Conservation (phyloP, 1,140 invertebrate genomes). For the Metopolophium dirhodum region DNA sequence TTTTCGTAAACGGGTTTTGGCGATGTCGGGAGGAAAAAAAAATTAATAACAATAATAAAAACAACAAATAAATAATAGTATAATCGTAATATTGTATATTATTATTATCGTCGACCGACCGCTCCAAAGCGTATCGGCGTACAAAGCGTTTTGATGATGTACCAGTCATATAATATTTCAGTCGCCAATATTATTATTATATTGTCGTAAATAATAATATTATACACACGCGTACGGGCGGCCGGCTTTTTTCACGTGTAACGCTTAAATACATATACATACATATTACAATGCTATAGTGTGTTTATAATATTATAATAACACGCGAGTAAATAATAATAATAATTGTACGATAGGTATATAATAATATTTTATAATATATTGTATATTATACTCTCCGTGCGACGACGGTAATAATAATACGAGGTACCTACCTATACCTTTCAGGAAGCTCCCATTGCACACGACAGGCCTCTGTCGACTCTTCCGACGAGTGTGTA, state of each 20-base stretch:
- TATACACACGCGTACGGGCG: not conserved
- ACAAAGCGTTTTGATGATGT: not conserved
- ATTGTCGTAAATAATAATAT: not conserved
- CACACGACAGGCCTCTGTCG: not conserved
- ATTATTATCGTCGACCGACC: not conserved
- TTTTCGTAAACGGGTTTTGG: constrained; percentile 36
- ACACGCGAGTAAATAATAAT: constrained; percentile 18
- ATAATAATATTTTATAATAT: not conserved
- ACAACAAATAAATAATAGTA: not conserved
- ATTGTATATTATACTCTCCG: not conserved
- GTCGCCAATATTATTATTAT: constrained; percentile 21
- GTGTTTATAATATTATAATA: not conserved
- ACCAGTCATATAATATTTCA: too few species aligned
- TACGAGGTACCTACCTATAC: not conserved
- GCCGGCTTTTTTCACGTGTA: not conserved
- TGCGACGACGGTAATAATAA: not conserved
- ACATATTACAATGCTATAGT: not conserved
- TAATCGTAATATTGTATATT: constrained; percentile 3
- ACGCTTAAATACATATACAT: not conserved
- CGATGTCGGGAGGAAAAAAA: not conserved
- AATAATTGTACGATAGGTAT: not conserved
- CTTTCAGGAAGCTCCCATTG: not conserved
- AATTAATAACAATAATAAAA: constrained; percentile 16
- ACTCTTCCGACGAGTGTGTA: not conserved
- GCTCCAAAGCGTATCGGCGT: not conserved